Evolutionary conservation across 2,113 vertebrate genomes (phyloP).

Genomic region (Alces alces): DNA sequence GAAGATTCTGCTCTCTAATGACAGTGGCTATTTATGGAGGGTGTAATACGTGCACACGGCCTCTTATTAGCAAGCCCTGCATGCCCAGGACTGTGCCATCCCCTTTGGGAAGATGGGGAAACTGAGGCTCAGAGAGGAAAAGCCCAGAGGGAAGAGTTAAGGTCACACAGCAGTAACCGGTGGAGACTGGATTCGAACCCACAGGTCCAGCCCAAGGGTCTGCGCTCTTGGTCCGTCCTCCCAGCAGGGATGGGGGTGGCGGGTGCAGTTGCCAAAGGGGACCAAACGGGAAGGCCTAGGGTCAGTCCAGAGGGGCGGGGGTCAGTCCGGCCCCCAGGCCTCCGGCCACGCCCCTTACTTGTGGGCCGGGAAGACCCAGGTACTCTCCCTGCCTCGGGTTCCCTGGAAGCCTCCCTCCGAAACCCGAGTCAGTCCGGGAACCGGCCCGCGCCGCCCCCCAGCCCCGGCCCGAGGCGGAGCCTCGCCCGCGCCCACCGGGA

Average conservation of each 20-base stretch:
- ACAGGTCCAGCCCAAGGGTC: accelerated
- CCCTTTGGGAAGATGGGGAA: not conserved
- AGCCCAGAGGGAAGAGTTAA: not conserved
- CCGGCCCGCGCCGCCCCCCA: accelerated
- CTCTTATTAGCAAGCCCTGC: not conserved
- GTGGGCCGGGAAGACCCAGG: not conserved
- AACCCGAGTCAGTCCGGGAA: accelerated
- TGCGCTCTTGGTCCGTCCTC: not conserved
- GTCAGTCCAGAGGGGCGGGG: not conserved
- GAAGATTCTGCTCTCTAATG: not conserved
- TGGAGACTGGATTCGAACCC: not conserved
- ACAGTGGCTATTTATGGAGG: accelerated
- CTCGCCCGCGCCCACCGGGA: constrained; percentile 33
- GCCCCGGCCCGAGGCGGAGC: not conserved
- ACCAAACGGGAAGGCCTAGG: not conserved
- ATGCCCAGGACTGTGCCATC: not conserved
- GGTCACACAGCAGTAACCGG: not conserved
- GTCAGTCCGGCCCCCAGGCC: not conserved
- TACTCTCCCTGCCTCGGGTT: too few species aligned
- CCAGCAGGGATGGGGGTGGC: not conserved
- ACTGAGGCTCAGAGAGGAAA: not conserved
- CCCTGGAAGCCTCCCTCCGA: not conserved
- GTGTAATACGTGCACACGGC: accelerated
- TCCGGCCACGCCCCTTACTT: not conserved
- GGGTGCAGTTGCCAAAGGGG: not conserved